Evolutionary conservation across 2,888 invertebrate species (phyloP).

Genomic region (Harpalus rufipes): DNA sequence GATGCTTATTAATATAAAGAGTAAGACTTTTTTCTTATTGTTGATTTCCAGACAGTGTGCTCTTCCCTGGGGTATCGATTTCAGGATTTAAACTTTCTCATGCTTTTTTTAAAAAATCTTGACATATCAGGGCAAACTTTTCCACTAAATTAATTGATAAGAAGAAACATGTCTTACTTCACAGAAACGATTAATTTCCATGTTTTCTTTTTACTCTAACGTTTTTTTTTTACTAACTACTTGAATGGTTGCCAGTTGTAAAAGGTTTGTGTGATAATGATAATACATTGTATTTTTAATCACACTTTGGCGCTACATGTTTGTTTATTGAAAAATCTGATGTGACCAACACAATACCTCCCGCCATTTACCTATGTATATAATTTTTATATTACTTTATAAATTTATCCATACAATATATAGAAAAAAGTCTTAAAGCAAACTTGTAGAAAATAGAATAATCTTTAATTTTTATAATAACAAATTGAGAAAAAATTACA

Average conservation of each 20-base stretch:
- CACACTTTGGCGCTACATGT: neutral
- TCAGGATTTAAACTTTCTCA: constrained; percentile 13
- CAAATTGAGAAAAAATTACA: too few species aligned
- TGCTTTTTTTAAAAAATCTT: constrained; percentile 35
- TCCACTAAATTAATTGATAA: constrained; percentile 46
- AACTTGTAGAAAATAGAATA: too few species aligned
- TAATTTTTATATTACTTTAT: too few species aligned
- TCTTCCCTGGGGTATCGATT: constrained; percentile 8
- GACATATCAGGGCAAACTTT: constrained; percentile 11
- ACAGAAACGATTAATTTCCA: neutral
- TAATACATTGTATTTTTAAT: neutral
- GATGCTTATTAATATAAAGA: constrained; percentile 44
- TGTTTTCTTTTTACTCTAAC: neutral
- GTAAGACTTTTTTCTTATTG: constrained; percentile 34
- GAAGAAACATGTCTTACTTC: constrained; percentile 16
- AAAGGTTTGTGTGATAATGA: neutral
- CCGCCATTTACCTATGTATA: too few species aligned
- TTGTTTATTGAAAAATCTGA: neutral
- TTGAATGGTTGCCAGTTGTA: neutral
- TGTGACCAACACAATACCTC: too few species aligned
- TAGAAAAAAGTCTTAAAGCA: too few species aligned
- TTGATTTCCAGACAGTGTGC: constrained; percentile 14
- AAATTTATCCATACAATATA: too few species aligned
- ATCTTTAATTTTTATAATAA: too few species aligned
- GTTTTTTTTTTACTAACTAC: neutral